Base-by-base conservation (phyloP, 2,797 vertebrate species). In the Siniperca undulata region DNA sequence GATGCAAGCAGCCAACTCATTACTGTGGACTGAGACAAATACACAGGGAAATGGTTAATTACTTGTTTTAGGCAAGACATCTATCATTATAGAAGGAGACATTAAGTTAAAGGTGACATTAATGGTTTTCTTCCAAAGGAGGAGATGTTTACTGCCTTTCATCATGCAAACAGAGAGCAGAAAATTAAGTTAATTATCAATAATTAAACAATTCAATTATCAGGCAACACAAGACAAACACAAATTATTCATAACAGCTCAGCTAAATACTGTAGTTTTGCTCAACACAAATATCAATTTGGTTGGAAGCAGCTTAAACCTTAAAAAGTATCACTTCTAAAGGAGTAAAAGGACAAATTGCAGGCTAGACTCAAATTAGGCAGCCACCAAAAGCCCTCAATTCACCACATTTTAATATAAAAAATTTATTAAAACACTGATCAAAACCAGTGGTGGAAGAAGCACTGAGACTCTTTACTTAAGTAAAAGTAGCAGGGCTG, bases 1-100 rank as follows among this genome's bases (percentile, higher is more conserved):
- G 95, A 95, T 92, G 95, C 93, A 93, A 92, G 89, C 90, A 89
- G 92, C 89, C 90, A 88, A 82, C 70, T 89, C 90, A 83, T 83
- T 84, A 84, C 82, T 77, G 77, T 81, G 81, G 77, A 82, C 84
- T 20, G 83, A 88, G 46, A 86, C 77, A 71, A 67, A 84, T 17
- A 46, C 64, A 76, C 82, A 81, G 73, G 53, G 61, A 78, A 42
- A 81, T 24, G 73, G 10, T 77, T 77, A 12, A 75, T 80, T 68
- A 58, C 60, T 67, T 79, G 36, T 77, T 80, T 72, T 44, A 42
- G n/a, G 30, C 42, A 0, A 69, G 20, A 46, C 34, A 53, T 42
- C 16, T 22, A 20, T 82, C 44, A 60, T 14, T 67, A 16, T 8
- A 24, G 22, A 60, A 52, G 19, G 11, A 65, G 22, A 22, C 30